Conservation (phyloP, 1,140 invertebrate species). For the Drosophila seguyi region DNA sequence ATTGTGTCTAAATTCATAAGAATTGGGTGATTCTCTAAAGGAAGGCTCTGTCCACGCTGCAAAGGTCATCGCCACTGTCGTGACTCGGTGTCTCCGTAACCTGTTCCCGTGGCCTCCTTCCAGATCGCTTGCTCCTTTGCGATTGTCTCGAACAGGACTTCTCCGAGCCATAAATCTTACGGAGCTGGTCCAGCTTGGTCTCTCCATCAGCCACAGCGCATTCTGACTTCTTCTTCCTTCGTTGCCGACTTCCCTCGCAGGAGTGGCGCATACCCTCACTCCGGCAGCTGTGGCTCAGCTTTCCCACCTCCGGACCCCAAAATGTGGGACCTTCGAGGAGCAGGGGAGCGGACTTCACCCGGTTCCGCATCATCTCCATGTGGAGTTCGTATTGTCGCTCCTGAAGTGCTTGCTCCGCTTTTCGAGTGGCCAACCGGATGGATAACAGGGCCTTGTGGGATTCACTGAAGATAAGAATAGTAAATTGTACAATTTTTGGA, state of each 20-base stretch:
- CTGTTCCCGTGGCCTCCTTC: slow-evolving; percentile 29
- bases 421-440: slow-evolving; percentile 80
- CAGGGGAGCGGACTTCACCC: slow-evolving; percentile 80
- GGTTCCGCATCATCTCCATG: slow-evolving; percentile 82
- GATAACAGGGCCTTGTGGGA: slow-evolving; percentile 75
- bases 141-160: slow-evolving; percentile 71
- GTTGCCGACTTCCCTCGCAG: slow-evolving; percentile 65
- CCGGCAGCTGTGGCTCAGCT: slow-evolving; percentile 71
- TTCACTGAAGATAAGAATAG: slow-evolving; percentile 76
- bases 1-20: slow-evolving; percentile 38
- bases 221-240: slow-evolving; percentile 55
- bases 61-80: slow-evolving; percentile 80
- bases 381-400: slow-evolving; percentile 80
- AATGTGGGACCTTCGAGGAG: slow-evolving; percentile 78
- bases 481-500: too few relatives aligned
- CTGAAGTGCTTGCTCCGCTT: slow-evolving; percentile 79
- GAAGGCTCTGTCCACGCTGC: slow-evolving; percentile 79
- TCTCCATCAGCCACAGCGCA: slow-evolving; percentile 53
- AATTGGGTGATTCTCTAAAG: slow-evolving; percentile 52
- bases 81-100: slow-evolving; percentile 47
- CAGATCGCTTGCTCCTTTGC: slow-evolving; percentile 51
- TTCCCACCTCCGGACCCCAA: slow-evolving; percentile 81
- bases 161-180: slow-evolving; percentile 73
- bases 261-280: slow-evolving; percentile 64
- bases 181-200: slow-evolving; percentile 61